These are phyloP conservation scores for Arbacia lixula DNA, from an alignment of 53 echinoderm and acorn worm genomes.

Conservation along the genomic window DNA sequence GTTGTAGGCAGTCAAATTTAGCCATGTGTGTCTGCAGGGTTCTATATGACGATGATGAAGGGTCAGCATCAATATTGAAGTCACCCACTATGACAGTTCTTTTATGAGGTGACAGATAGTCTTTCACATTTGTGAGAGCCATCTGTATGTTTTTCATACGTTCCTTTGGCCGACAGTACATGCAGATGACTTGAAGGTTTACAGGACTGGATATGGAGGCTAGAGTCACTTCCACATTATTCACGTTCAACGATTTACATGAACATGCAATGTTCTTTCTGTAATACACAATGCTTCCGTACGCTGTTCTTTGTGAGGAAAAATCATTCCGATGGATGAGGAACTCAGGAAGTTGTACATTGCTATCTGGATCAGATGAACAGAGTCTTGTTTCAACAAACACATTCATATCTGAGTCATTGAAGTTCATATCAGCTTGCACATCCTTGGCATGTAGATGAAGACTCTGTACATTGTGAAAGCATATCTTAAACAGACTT, in stretches of 20 bases:
- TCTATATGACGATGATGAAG: constrained; percentile 8
- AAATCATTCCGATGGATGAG: constrained; percentile 21
- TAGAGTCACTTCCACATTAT: constrained; percentile 19
- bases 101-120: constrained; percentile 10
- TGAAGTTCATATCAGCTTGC: constrained; percentile 14
- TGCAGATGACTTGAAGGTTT: constrained; percentile 9
- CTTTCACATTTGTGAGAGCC: constrained; percentile 8
- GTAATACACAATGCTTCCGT: constrained; percentile 24
- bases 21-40: constrained; percentile 9
- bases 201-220: constrained; percentile 29
- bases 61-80: constrained; percentile 21
- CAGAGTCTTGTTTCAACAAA: constrained; percentile 38
- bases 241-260: constrained; percentile 15
- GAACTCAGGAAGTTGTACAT: constrained; percentile 21
- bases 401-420: not conserved
- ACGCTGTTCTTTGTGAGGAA: constrained; percentile 27
- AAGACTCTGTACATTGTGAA: constrained; percentile 9
- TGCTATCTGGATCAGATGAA: constrained; percentile 16
- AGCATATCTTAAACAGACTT: constrained; percentile 1
- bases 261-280: constrained; percentile 26
- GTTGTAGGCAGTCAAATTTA: constrained; percentile 26
- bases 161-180: constrained; percentile 25
- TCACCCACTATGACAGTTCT: constrained; percentile 24
- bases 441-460: constrained; percentile 13
- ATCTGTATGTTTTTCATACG: constrained; percentile 16